Evolutionary conservation across 2,888 invertebrate species (phyloP).

Genomic region (Ganaspis brasiliensis): DNA sequence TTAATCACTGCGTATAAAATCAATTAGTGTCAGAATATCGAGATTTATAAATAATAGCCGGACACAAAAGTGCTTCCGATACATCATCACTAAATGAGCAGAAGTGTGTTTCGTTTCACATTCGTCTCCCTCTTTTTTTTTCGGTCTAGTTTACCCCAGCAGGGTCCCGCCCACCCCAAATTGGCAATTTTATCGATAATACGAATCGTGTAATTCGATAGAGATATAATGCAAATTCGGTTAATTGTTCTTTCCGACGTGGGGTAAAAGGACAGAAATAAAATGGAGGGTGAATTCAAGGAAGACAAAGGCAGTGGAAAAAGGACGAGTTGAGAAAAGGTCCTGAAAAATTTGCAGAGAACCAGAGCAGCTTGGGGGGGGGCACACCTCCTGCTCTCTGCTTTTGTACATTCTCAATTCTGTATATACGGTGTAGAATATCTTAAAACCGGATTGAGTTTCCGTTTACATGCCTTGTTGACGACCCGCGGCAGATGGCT

Average conservation of each 20-base stretch:
- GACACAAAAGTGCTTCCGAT: constrained; percentile 56
- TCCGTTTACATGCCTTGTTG: constrained; percentile 71
- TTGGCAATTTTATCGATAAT: constrained; percentile 80
- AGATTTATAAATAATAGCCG: background rate
- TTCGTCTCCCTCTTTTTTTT: constrained; percentile 60
- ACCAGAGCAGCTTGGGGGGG: too few species aligned
- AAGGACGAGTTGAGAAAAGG: constrained; percentile 53
- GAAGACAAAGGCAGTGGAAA: constrained; percentile 45
- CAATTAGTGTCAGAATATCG: background rate
- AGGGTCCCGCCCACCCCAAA: constrained; percentile 69
- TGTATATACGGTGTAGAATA: constrained; percentile 69
- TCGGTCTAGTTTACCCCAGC: constrained; percentile 63
- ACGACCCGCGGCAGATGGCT: constrained; percentile 34
- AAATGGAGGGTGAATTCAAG: constrained; percentile 41
- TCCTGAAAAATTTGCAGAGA: constrained; percentile 52
- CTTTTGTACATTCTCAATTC: constrained; percentile 62
- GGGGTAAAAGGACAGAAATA: constrained; percentile 53
- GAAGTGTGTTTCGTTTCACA: constrained; percentile 63
- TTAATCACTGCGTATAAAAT: too few species aligned
- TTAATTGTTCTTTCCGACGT: constrained; percentile 78
- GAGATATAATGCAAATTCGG: constrained; percentile 80
- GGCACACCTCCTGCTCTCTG: constrained; percentile 59
- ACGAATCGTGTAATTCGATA: constrained; percentile 80
- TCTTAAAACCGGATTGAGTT: constrained; percentile 74
- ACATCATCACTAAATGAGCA: constrained; percentile 71